Conservation (phyloP, 2,797 vertebrate genomes). For the Lepus townsendii region DNA sequence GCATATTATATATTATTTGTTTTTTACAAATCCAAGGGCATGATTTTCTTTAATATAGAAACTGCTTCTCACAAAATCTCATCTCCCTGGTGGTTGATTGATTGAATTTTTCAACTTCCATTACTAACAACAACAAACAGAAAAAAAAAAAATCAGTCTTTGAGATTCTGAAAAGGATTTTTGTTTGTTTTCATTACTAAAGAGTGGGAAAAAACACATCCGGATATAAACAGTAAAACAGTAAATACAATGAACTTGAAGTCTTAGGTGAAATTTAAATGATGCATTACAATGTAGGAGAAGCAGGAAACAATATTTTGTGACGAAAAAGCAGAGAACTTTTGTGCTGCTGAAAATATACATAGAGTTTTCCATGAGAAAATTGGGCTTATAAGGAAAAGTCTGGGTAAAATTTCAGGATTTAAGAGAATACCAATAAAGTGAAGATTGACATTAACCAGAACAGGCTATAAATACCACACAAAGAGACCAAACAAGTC, state of each 20-base stretch:
- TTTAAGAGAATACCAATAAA: slow-evolving; percentile 92
- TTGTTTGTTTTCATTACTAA: slow-evolving; percentile 79
- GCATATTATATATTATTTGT: not conserved
- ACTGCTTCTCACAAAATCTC: not conserved
- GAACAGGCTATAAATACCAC: slow-evolving; percentile 93
- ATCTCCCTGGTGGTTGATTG: not conserved
- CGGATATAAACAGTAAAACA: slow-evolving; percentile 66
- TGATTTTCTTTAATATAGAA: not conserved
- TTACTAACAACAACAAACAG: slow-evolving; percentile 54
- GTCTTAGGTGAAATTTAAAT: slow-evolving; percentile 42
- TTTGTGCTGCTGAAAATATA: slow-evolving; percentile 82
- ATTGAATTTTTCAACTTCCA: slow-evolving; percentile 43
- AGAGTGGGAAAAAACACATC: not conserved
- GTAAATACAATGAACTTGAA: slow-evolving; percentile 69
- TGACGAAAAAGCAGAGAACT: slow-evolving; percentile 61
- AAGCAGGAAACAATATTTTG: slow-evolving; percentile 55
- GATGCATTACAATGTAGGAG: slow-evolving; percentile 37
- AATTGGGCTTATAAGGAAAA: slow-evolving; percentile 88
- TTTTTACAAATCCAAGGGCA: not conserved
- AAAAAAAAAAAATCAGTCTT: slow-evolving; percentile 53
- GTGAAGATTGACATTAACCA: slow-evolving; percentile 91
- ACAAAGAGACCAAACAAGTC: slow-evolving; percentile 91
- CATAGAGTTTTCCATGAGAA: slow-evolving; percentile 78
- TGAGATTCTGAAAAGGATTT: slow-evolving; percentile 47
- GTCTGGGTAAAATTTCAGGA: slow-evolving; percentile 90